Evolutionary conservation across 2,797 vertebrate species (phyloP).

Genomic region (Lerista edwardsae): DNA sequence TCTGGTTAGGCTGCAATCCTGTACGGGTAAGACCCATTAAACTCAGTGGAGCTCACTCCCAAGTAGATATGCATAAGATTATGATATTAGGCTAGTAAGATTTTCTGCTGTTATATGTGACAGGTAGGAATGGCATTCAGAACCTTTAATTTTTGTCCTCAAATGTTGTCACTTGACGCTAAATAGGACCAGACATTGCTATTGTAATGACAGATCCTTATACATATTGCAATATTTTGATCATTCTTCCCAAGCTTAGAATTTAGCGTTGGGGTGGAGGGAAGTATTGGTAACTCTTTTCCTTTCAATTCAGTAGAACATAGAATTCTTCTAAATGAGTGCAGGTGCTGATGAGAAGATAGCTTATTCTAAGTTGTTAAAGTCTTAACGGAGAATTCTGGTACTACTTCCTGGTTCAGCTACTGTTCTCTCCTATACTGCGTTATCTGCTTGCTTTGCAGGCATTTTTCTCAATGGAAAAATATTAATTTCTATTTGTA

Average conservation of each 20-base stretch:
- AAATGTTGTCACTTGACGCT: background rate
- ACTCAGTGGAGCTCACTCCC: too few species aligned
- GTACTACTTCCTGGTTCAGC: background rate
- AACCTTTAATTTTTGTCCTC: background rate
- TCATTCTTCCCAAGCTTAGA: background rate
- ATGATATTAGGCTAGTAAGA: background rate
- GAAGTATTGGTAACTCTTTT: background rate
- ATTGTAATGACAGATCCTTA: background rate
- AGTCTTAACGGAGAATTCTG: background rate
- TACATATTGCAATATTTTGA: background rate
- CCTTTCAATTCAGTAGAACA: background rate
- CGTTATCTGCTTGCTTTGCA: background rate
- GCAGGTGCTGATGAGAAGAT: background rate
- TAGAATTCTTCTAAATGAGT: background rate
- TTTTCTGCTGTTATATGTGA: background rate
- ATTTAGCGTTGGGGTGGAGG: background rate
- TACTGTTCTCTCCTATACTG: background rate
- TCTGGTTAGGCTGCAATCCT: background rate
- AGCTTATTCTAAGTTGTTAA: background rate
- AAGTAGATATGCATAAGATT: too few species aligned
- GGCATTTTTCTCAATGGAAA: background rate
- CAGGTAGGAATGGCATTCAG: background rate
- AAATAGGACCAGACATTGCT: background rate
- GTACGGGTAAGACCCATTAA: too few species aligned
- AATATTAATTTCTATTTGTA: conserved; percentile 11